Base-by-base conservation (phyloP, 2,888 invertebrate species). In the Epicampocera succincta region DNA sequence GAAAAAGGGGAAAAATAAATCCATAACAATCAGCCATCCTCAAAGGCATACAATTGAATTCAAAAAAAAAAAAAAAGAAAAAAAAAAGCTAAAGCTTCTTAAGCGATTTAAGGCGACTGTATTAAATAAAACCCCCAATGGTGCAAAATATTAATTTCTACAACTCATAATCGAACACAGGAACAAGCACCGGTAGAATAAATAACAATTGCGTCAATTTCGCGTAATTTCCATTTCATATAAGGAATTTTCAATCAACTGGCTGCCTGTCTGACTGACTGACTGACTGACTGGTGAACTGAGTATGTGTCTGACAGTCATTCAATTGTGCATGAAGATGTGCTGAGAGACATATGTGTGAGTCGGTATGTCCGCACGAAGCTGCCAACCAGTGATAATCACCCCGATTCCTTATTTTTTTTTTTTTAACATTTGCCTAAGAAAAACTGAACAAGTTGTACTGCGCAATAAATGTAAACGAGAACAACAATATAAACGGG, bases 401-500 rank as follows among this genome's bases (percentile, higher is more conserved):
- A 76, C 60, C 68, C 75, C 19, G 40, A 11, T 69, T 50, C 17
- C 44, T 33, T 46, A n/a, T 52, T 48, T 58, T 68, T 40, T 69
- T n/a, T n/a, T 56, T 44, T 33, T 33, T 33, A 33, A 8, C 33
- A 8, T 9, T 33, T 69, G 29, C 19, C 17, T 19, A 46, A 56
- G 40, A 8, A 29, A 17, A 3, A 42, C 33, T 8, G 6, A 54
- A 19, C 15, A 61, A 40, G 3, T 21, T 12, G 5, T 40, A 42
- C 46, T 11, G 19, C 17, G 40, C 60, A 21, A 40, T 25, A 65
- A 74, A 50, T 13, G 15, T 19, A 52, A 42, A 25, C 48, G 54
- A 58, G 40, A 69, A 74, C 73, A 81, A 69, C 78, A 81, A 61
- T 73, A 76, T 63, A 76, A 68, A 56, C 73, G 66, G 87, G 88